These are phyloP conservation scores for Bombus haemorrhoidalis DNA, from an alignment of 1,140 invertebrate species.

Conservation along the genomic window DNA sequence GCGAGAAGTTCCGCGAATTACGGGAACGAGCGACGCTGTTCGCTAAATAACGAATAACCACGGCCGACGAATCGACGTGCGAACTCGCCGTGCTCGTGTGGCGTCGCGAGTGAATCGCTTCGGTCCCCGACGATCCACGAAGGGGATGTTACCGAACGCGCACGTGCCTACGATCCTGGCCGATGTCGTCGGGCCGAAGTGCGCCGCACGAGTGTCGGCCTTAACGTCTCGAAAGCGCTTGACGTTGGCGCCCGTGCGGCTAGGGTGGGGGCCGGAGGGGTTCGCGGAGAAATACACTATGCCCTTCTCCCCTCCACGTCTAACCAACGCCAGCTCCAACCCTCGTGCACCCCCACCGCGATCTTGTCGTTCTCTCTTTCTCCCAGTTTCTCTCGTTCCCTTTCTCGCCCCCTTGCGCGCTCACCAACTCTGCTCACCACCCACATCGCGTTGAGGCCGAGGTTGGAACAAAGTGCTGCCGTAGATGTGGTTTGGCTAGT, in stretches of 20 bases:
- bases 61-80: neutral
- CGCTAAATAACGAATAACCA: neutral
- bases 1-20: neutral
- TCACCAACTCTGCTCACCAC: constrained; percentile 58
- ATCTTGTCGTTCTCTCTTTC: constrained; percentile 8
- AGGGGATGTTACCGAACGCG: constrained; percentile 27
- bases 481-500: constrained; percentile 56
- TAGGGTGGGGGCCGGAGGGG: constrained; percentile 68
- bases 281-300: constrained; percentile 64
- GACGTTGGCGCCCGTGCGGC: constrained; percentile 74
- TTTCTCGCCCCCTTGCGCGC: constrained; percentile 22
- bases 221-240: constrained; percentile 77
- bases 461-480: constrained; percentile 71
- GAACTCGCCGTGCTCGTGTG: neutral
- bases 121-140: neutral
- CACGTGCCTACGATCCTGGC: constrained; percentile 37
- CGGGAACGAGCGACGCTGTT: neutral
- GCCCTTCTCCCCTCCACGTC: constrained; percentile 32
- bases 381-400: constrained; percentile 2
- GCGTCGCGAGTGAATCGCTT: neutral
- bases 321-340: constrained; percentile 37
- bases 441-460: constrained; percentile 61
- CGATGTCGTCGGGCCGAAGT: constrained; percentile 77
- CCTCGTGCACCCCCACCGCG: constrained; percentile 47
- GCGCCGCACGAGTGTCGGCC: constrained; percentile 78